Evolutionary conservation across 2,797 vertebrate genomes (phyloP).

Genomic region (Alectoris magna): DNA sequence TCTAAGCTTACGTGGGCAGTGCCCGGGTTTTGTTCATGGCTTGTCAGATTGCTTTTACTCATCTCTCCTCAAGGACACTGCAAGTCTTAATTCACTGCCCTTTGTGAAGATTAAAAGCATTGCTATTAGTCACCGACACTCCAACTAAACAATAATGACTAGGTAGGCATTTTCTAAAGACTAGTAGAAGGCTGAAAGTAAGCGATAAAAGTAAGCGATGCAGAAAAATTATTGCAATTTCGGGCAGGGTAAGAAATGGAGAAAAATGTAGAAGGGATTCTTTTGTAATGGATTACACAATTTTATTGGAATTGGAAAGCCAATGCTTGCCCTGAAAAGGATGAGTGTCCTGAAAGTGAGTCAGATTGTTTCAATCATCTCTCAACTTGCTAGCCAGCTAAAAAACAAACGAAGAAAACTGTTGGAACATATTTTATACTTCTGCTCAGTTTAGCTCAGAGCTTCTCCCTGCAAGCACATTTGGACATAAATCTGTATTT

Average conservation of each 20-base stretch:
- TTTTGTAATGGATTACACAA: background rate
- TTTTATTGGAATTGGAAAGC: background rate
- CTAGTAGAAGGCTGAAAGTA: background rate
- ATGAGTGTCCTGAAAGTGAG: background rate
- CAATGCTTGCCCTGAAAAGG: background rate
- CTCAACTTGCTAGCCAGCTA: background rate
- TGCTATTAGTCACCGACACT: background rate
- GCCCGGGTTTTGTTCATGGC: background rate
- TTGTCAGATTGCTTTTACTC: background rate
- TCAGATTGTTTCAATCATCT: slow-evolving; percentile 27
- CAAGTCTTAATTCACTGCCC: background rate
- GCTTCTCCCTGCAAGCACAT: background rate
- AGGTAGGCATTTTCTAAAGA: background rate
- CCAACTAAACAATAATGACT: background rate
- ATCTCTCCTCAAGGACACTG: background rate
- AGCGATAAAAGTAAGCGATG: background rate
- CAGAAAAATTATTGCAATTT: background rate
- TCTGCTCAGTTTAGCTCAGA: background rate
- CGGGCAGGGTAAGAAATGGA: background rate
- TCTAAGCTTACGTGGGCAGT: background rate
- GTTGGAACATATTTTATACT: background rate
- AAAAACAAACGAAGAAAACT: slow-evolving; percentile 2
- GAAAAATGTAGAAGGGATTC: background rate
- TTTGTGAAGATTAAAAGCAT: background rate
- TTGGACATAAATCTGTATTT: background rate